Evolutionary conservation across 2,797 vertebrate species (phyloP).

Genomic region (Cygnus olor): DNA sequence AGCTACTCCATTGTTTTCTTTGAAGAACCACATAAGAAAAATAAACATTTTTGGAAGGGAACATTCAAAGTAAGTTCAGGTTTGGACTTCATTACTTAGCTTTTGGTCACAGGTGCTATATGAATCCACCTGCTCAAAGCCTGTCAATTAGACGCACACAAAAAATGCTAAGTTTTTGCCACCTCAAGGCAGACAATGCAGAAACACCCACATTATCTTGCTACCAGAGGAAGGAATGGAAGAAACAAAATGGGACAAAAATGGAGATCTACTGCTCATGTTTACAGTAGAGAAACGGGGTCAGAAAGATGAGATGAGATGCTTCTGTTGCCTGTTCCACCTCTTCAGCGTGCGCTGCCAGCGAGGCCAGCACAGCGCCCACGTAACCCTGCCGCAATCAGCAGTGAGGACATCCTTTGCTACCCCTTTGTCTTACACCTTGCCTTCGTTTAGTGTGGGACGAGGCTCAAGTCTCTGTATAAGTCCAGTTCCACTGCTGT

Average conservation of each 20-base stretch:
- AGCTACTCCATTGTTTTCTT: background rate
- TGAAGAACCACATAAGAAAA: conserved; percentile 53
- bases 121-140: conserved; percentile 28
- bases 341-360: background rate
- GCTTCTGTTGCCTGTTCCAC: no score
- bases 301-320: background rate
- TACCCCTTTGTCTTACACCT: background rate
- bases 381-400: background rate
- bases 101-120: background rate
- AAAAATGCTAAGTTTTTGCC: background rate
- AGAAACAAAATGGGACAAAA: background rate
- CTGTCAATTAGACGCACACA: background rate
- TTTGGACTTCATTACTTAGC: background rate
- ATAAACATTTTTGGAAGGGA: background rate
- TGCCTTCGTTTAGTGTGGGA: accelerated
- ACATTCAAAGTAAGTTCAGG: background rate
- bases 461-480: accelerated
- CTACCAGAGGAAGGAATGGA: background rate
- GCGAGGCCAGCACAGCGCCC: background rate
- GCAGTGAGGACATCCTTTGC: accelerated
- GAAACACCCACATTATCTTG: background rate
- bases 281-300: background rate
- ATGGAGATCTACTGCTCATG: background rate
- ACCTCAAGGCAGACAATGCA: background rate
- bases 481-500: background rate